Base-by-base conservation (phyloP, 2,113 vertebrate species). In the Varanus salvator region DNA sequence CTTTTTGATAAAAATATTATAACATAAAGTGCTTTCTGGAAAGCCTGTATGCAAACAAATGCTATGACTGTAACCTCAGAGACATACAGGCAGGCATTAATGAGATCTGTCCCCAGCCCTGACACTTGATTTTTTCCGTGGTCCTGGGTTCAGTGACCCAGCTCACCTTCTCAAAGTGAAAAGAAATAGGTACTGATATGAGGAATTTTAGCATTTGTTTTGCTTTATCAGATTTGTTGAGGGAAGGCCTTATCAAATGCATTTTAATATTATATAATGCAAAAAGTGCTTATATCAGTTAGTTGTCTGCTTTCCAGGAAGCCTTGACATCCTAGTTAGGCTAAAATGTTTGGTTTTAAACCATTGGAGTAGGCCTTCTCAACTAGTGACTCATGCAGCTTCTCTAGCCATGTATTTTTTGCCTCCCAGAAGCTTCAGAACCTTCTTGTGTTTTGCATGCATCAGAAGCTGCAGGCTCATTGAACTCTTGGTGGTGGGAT, bases 61-160 rank as follows among this genome's bases (percentile, higher is more conserved):
- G 90, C 93, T 91, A 95, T 93, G 81, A 68, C 92, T 87, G 92
- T 94, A 95, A 95, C 8, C 21, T 15, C 31, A 23, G 94, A 94
- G 34, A n/a, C 31, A 50, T 50, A 77, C 3, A 68, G 93, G 93
- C 91, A 95, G 93, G 95, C 93, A 91, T 95, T 78, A 60, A 86
- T 94, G 87, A 68, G 77, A 91, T 94, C 69, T 85, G 1, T 89
- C 93, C 89, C 87, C 74, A 95, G 74, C 90, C 96, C 92, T 94
- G 91, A 95, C 80, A 90, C 93, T 91, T 92, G 69, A 94, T 96
- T 94, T 94, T 12, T 52, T 91, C 92, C 93, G 93, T 95, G 93
- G 89, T 94, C 94, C 96, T 93, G 93, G 87, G 66, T 93, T 93
- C 93, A 95, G 92, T 95, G 92, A 71, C 90, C 80, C 90, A 19